phyloP scores from a whole-genome alignment of 2,888 invertebrate genomes.

The Mesorhabditis sp. region DNA sequence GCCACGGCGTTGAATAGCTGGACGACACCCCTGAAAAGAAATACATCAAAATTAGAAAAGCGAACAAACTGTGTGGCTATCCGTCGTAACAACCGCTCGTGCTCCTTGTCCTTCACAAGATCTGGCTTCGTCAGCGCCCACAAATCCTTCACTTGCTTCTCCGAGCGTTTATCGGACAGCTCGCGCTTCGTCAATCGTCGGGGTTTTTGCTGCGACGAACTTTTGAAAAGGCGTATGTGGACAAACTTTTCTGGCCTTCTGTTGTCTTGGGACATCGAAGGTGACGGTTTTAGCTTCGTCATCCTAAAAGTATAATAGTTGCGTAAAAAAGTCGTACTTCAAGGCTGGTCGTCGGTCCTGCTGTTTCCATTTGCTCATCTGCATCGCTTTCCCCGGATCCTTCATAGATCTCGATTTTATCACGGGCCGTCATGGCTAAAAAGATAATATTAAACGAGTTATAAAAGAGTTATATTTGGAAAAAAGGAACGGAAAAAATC shows the following conservation, averaged over 20 bases:
- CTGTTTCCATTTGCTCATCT: background rate
- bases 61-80: slow-evolving; percentile 44
- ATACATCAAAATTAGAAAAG: background rate
- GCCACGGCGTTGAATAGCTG: slow-evolving; percentile 54
- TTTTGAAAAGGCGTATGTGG: too few relatives aligned
- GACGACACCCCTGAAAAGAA: slow-evolving; percentile 45
- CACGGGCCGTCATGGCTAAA: background rate
- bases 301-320: background rate
- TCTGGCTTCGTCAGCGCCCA: slow-evolving; percentile 40
- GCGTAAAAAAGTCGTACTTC: background rate
- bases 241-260: background rate
- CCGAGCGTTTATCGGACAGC: background rate
- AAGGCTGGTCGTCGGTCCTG: too few relatives aligned
- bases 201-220: background rate
- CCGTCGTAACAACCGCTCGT: slow-evolving; percentile 39
- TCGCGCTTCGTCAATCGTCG: background rate
- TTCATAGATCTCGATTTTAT: slow-evolving; percentile 5
- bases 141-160: background rate
- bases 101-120: slow-evolving; percentile 42
- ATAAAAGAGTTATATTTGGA: too few relatives aligned
- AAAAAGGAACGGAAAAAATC: too few relatives aligned
- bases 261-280: background rate
- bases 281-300: background rate
- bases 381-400: slow-evolving; percentile 1
- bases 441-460: too few relatives aligned